Conservation (phyloP, 2,888 invertebrate species). For the Heteromurus nitidus region DNA sequence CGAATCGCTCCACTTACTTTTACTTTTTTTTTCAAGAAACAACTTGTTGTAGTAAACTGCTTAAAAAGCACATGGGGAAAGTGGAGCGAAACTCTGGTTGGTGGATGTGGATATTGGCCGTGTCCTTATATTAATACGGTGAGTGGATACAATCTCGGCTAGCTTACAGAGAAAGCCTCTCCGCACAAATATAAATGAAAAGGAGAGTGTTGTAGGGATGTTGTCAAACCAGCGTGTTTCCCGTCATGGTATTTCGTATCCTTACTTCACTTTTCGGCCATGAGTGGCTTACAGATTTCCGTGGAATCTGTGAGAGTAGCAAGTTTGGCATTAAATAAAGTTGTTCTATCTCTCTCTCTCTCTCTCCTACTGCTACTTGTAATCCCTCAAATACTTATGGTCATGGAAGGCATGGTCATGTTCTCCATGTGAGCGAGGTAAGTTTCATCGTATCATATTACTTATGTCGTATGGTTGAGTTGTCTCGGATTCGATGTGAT, state of each 20-base stretch:
- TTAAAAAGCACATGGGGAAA: too few species aligned
- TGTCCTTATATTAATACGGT: too few species aligned
- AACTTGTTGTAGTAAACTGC: constrained; percentile 9
- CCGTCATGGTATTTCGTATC: background rate
- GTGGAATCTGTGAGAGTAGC: background rate
- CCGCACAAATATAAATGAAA: too few species aligned
- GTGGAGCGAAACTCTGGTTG: too few species aligned
- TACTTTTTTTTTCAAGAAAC: background rate
- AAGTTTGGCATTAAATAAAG: constrained; percentile 21
- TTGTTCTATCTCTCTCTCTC: constrained; percentile 11
- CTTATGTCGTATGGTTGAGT: background rate
- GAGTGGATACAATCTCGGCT: too few species aligned
- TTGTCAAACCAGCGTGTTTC: too few species aligned
- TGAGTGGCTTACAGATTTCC: constrained; percentile 1
- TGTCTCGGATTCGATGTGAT: background rate
- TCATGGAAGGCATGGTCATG: constrained; percentile 16
- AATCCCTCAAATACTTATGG: constrained; percentile 10
- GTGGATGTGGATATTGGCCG: too few species aligned
- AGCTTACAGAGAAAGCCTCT: too few species aligned
- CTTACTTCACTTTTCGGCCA: constrained; percentile 10
- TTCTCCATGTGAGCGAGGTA: background rate
- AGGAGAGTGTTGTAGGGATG: too few species aligned
- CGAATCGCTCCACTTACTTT: too few species aligned
- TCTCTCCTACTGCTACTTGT: too few species aligned
- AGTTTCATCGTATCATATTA: constrained; percentile 3